Percentiles rank a stretch among this genome's conserved stretches.
phyloP scores from a whole-genome alignment of 1,140 invertebrate species.

The Heliconius himera region DNA sequence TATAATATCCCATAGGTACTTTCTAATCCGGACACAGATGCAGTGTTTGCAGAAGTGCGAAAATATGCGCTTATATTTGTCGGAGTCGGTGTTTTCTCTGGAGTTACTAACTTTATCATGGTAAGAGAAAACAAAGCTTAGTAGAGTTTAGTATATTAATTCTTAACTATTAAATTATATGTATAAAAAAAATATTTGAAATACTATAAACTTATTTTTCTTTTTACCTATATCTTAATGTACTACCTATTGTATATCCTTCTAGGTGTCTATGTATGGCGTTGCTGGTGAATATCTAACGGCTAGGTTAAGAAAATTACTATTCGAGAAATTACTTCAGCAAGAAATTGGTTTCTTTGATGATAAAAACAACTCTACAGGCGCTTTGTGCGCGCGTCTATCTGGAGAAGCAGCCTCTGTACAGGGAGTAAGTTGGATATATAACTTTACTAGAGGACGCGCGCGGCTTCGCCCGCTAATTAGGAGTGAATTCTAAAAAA shows the following conservation, averaged over 20 bases:
- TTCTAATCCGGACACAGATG: constrained; percentile 66
- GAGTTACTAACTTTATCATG: constrained; percentile 85
- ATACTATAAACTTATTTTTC: no score
- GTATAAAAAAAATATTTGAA: no score
- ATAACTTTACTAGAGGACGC: no score
- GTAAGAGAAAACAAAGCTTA: constrained; percentile 57
- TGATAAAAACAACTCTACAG: constrained; percentile 85
- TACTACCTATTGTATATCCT: not conserved
- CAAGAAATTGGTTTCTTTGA: constrained; percentile 91
- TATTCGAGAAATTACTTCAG: constrained; percentile 86
- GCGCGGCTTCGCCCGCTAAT: no score
- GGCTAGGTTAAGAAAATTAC: constrained; percentile 83
- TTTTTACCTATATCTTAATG: no score
- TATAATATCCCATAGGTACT: constrained; percentile 63
- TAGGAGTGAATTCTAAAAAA: no score
- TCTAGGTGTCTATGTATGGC: constrained; percentile 82
- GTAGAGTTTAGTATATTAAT: not conserved
- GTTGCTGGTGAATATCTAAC: constrained; percentile 88
- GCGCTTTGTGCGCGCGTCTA: constrained; percentile 86
- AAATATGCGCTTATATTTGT: constrained; percentile 85
- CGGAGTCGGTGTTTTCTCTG: constrained; percentile 84
- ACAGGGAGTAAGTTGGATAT: constrained; percentile 84
- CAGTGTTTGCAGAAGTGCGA: constrained; percentile 81
- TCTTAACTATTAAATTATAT: not conserved
- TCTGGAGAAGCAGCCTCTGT: constrained; percentile 89